Evolutionary conservation across 2,888 invertebrate genomes (phyloP).

Genomic region (Hirtodrosophila alboralis): DNA sequence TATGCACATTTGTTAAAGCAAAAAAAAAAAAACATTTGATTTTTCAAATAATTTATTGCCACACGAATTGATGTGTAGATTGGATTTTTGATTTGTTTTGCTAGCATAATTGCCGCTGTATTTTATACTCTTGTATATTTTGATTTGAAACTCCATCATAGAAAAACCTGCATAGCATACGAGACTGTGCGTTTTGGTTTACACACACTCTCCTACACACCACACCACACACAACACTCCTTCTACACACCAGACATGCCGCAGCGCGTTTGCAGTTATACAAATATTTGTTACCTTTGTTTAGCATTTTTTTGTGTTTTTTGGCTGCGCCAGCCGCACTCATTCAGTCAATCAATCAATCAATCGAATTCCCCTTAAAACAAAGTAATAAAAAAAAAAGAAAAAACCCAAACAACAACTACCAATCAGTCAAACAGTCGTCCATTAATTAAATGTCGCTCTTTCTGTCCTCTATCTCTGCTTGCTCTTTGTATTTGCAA

Average conservation of each 20-base stretch:
- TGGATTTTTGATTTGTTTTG: slow-evolving; percentile 59
- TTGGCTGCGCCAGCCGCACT: slow-evolving; percentile 61
- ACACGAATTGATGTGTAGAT: slow-evolving; percentile 75
- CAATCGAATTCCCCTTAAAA: slow-evolving; percentile 50
- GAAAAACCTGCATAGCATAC: slow-evolving; percentile 34
- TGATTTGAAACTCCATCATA: slow-evolving; percentile 41
- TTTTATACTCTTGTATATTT: slow-evolving; percentile 35
- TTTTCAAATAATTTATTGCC: slow-evolving; percentile 57
- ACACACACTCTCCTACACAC: slow-evolving; percentile 8
- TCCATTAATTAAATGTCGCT: slow-evolving; percentile 74
- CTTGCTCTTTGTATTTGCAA: slow-evolving; percentile 65
- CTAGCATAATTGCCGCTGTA: slow-evolving; percentile 47
- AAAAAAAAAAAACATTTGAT: slow-evolving; percentile 30
- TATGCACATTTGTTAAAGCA: slow-evolving; percentile 29
- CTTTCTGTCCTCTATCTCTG: slow-evolving; percentile 54
- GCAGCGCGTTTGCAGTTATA: slow-evolving; percentile 44
- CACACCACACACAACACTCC: slow-evolving; percentile 2
- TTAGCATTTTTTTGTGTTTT: slow-evolving; percentile 58
- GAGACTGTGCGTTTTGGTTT: slow-evolving; percentile 24
- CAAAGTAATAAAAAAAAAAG: slow-evolving; percentile 12
- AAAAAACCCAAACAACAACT: slow-evolving; percentile 30
- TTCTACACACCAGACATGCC: slow-evolving; percentile 8
- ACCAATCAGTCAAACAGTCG: slow-evolving; percentile 72
- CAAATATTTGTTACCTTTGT: slow-evolving; percentile 61
- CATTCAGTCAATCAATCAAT: slow-evolving; percentile 63